Conservation (phyloP, 2,888 invertebrate species). For the Caenorhabditis uteleia region DNA sequence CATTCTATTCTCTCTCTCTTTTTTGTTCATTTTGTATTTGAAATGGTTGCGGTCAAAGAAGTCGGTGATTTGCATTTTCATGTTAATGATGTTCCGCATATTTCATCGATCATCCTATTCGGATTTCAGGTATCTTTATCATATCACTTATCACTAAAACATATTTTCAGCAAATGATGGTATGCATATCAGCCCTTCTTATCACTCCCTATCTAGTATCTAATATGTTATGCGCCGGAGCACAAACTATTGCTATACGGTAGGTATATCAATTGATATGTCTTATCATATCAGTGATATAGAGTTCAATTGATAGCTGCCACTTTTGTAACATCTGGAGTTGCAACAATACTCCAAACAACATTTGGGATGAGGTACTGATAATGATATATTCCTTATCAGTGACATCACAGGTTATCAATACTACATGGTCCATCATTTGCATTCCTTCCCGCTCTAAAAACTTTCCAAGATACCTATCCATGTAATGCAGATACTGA, state of each 20-base stretch:
- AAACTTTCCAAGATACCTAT: slow-evolving; percentile 50
- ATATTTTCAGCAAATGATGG: slow-evolving; percentile 52
- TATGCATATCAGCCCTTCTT: slow-evolving; percentile 60
- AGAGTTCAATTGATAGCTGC: slow-evolving; percentile 60
- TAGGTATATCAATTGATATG: background rate
- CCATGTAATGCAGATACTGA: slow-evolving; percentile 15
- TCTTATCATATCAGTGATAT: background rate
- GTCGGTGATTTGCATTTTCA: slow-evolving; percentile 19
- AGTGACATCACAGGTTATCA: too few relatives aligned
- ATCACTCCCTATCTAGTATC: slow-evolving; percentile 58
- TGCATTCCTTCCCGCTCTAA: slow-evolving; percentile 63
- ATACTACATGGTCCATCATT: slow-evolving; percentile 68
- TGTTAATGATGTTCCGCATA: slow-evolving; percentile 30
- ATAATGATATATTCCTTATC: slow-evolving; percentile 10
- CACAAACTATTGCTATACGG: slow-evolving; percentile 47
- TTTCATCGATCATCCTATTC: slow-evolving; percentile 22
- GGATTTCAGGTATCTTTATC: slow-evolving; percentile 6
- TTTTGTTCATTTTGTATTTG: too few relatives aligned
- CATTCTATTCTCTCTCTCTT: too few relatives aligned
- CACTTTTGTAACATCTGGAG: slow-evolving; percentile 62
- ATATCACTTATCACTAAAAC: background rate
- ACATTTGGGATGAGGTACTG: slow-evolving; percentile 56
- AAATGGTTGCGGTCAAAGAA: too few relatives aligned
- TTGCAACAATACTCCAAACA: slow-evolving; percentile 61
- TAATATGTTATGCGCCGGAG: slow-evolving; percentile 57